Base-by-base conservation (phyloP, 2,797 vertebrate species). In the Knipowitschia caucasica region DNA sequence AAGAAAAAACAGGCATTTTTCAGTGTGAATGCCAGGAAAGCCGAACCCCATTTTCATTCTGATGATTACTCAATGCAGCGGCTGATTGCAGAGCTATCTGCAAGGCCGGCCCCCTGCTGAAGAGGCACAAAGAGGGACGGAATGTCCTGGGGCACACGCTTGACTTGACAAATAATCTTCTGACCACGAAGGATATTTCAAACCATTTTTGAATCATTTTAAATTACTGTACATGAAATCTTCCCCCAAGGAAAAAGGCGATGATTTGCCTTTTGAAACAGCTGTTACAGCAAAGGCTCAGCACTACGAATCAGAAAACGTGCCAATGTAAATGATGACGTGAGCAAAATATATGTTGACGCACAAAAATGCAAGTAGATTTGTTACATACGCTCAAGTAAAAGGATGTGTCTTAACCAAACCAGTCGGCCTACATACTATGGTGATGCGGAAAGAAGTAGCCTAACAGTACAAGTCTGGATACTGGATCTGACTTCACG, bases 21-120 rank as follows among this genome's bases (percentile, higher is more conserved):
- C 35, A 34, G 69, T 65, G 44, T 52, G 43, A 43, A 49, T 57
- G 63, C 75, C 78, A 72, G 63, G 59, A 82, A 56, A 30, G 60
- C 51, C 29, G 70, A 67, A 68, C 63, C 26, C 42, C 36, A n/a
- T 69, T 44, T 49, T 71, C 64, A 70, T 53, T 44, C 43, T 49
- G 61, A 64, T 81, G 85, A 84, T 86, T 86, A 75, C 77, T 57
- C 40, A 59, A 62, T 57, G 57, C 53, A 69, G 59, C n/a, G 70
- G 64, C 76, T 86, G 83, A 87, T 88, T 86, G 82, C 72, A 36
- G 53, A 58, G 68, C 69, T 56, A 75, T 75, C 65, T 72, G 38
- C 42, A 26, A 27, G 2, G 53, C 64, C 56, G 73, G 73, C 62
- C 71, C 65, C 77, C 71, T 29, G 69, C 77, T 46, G 66, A 21